Evolutionary conservation across 1,140 invertebrate species (phyloP), one percentile per base, ranked within the genome.

Genomic region (Leptinotarsa texana): DNA sequence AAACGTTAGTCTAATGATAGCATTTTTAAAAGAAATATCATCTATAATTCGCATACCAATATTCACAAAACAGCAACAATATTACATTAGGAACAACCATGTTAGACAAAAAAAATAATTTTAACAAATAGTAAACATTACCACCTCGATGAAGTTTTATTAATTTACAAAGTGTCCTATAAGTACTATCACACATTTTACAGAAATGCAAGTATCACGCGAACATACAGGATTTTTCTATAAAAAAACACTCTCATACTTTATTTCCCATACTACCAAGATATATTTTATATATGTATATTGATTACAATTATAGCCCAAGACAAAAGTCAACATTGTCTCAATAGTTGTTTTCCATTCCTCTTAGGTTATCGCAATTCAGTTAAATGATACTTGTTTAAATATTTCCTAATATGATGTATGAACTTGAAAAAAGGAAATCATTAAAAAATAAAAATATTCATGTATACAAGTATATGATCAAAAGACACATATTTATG

Each of bases 221-320:
- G 63, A 65, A 65, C 63, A 65, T 65, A 65, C 63, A 65, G 63
- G 63, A 65, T 65, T 65, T 65, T 65, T 65, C 63, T 65, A 65
- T 65, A 24, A 24, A 65, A 63, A 57, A 17, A 57, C 51, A 57
- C 51, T 57, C 51, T 57, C 51, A 57, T n/a, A 57, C 17, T 57
- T 18, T n/a, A 18, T 57, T 42, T 42, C 33, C 0, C 33, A 42
- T 42, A 42, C 8, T 42, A 11, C 33, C 33, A 42, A 42, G 33
- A 42, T 42, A 42, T 11, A 42, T 42, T 42, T 42, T 42, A 42
- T 11, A 42, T 42, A 33, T 33, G 33, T 33, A 33, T 33, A 33
- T 33, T 33, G 33, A 33, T 33, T 33, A 33, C 33, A 33, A 33
- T 33, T 33, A 33, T 33, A 33, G 8, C 33, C 33, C 33, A 33